These are phyloP conservation scores for Electrona antarctica DNA, from an alignment of 2,113 vertebrate genomes.

Conservation along the genomic window DNA sequence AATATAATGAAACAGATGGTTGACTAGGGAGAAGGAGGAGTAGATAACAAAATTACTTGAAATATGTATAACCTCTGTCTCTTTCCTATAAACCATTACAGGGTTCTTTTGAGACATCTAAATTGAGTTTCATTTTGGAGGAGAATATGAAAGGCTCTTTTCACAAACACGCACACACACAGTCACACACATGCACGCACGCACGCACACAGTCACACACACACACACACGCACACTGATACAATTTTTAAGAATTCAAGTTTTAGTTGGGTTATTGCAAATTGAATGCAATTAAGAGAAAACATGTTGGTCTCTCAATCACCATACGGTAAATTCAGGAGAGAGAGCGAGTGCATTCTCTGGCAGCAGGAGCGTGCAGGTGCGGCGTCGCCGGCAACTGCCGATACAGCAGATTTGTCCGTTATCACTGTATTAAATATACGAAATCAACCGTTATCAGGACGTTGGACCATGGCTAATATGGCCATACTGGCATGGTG, in stretches of 20 bases:
- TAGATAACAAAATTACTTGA: constrained; percentile 78
- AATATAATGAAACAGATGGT: constrained; percentile 68
- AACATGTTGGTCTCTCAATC: no score
- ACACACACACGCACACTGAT: neutral
- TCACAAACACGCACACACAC: constrained; percentile 14
- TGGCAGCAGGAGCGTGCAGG: no score
- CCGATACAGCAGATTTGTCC: no score
- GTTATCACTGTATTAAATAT: no score
- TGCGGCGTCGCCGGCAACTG: no score
- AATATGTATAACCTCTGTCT: constrained; percentile 79
- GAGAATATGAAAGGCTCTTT: constrained; percentile 74
- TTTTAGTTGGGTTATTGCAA: constrained; percentile 44
- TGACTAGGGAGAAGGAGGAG: constrained; percentile 64
- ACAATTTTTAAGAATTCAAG: constrained; percentile 63
- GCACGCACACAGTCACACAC: no score
- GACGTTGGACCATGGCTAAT: no score
- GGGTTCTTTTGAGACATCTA: constrained; percentile 70
- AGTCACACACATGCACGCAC: no score
- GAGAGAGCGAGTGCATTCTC: no score
- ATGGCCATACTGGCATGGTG: no score
- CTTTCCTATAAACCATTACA: constrained; percentile 78
- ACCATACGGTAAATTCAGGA: no score
- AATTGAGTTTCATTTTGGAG: constrained; percentile 78
- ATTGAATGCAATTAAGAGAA: constrained; percentile 60
- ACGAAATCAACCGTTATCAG: no score